Percentiles rank a stretch among this genome's conserved stretches.
phyloP scores from a whole-genome alignment of 2,888 invertebrate genomes.

The Chorisops tibialis region DNA sequence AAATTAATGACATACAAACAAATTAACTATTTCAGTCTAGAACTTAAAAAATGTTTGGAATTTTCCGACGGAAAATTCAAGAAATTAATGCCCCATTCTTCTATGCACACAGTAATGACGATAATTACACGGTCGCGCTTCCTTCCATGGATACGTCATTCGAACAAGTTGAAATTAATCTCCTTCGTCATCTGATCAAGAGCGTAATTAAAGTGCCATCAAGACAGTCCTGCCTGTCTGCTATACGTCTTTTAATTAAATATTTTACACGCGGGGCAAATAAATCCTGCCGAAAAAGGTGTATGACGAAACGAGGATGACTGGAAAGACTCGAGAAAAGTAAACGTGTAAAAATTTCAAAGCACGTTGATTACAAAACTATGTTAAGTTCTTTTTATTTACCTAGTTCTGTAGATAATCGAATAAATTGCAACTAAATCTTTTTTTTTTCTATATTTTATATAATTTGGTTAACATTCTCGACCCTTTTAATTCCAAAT shows the following conservation, averaged over 20 bases:
- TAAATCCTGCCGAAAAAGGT: background rate
- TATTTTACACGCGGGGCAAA: conserved; percentile 25
- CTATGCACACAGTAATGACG: background rate
- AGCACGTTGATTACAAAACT: too few relatives aligned
- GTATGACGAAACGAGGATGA: too few relatives aligned
- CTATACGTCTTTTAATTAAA: conserved; percentile 29
- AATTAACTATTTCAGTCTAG: background rate
- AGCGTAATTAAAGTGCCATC: conserved; percentile 33
- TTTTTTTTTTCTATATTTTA: too few relatives aligned
- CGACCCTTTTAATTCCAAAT: background rate
- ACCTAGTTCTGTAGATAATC: too few relatives aligned
- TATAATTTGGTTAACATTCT: background rate
- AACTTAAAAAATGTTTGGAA: background rate
- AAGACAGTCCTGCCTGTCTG: conserved; percentile 24
- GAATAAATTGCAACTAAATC: too few relatives aligned
- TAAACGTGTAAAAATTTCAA: too few relatives aligned
- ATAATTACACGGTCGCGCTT: background rate
- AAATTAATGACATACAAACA: conserved; percentile 20
- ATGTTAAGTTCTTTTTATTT: too few relatives aligned
- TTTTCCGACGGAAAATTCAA: conserved; percentile 11
- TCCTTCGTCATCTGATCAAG: conserved; percentile 33
- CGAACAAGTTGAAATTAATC: conserved; percentile 32
- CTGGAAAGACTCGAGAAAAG: too few relatives aligned
- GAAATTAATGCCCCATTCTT: conserved; percentile 10
- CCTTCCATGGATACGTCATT: conserved; percentile 21